Conservation (phyloP, 1,140 invertebrate species). For the Monochamus saltuarius region DNA sequence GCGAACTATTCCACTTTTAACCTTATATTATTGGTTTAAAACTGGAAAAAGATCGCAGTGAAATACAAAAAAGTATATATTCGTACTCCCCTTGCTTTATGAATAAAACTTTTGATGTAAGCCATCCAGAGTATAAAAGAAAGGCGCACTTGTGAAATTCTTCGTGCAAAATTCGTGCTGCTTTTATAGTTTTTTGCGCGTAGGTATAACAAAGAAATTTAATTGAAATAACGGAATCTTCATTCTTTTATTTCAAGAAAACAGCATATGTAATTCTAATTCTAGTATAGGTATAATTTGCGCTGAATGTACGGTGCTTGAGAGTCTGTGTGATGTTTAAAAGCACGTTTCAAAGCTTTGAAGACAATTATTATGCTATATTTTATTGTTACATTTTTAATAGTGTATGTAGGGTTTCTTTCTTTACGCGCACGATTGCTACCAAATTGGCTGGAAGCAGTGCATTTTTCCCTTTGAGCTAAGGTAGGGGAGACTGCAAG, state of each 20-base stretch:
- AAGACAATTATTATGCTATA: slow-evolving; percentile 14
- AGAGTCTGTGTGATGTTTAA: slow-evolving; percentile 4
- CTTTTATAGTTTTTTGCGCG: slow-evolving; percentile 7
- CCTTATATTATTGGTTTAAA: too few relatives aligned
- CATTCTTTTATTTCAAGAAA: slow-evolving; percentile 10
- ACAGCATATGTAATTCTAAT: slow-evolving; percentile 11
- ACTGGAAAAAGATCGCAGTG: too few relatives aligned
- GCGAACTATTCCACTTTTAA: too few relatives aligned
- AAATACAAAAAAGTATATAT: too few relatives aligned
- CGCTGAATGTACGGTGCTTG: slow-evolving; percentile 1
- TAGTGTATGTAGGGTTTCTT: slow-evolving; percentile 3
- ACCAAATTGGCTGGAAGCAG: slow-evolving; percentile 1
- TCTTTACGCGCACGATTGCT: neutral
- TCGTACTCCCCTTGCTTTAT: neutral
- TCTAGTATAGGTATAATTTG: slow-evolving; percentile 10
- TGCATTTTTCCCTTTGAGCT: too few relatives aligned
- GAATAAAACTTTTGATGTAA: slow-evolving; percentile 14
- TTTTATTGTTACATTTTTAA: slow-evolving; percentile 4
- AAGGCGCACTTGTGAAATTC: slow-evolving; percentile 3
- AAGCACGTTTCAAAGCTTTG: slow-evolving; percentile 16
- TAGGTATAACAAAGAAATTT: slow-evolving; percentile 9
- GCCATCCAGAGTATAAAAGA: slow-evolving; percentile 4
- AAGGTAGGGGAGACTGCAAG: too few relatives aligned
- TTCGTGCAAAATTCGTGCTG: slow-evolving; percentile 1
- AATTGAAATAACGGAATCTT: slow-evolving; percentile 14